Percentiles rank a stretch among this genome's conserved stretches.
Conservation (phyloP, 2,888 invertebrate species). For the Platypus cylindrus region DNA sequence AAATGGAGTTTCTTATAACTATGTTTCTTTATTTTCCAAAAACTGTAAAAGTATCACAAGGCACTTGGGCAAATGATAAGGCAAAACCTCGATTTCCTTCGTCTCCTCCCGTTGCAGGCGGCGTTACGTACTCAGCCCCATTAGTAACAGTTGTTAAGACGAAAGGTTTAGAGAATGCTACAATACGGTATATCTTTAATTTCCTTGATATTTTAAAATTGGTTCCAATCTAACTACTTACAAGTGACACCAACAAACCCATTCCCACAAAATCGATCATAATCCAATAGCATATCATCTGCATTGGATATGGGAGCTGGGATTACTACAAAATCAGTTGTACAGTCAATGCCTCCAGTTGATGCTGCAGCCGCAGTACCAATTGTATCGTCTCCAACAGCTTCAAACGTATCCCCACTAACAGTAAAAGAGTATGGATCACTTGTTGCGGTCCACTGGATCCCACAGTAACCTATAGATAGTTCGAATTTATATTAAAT, state of each 20-base stretch:
- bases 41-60: constrained; percentile 37
- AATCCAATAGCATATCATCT: constrained; percentile 34
- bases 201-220: neutral
- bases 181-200: constrained; percentile 18
- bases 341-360: constrained; percentile 47
- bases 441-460: constrained; percentile 46
- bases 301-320: constrained; percentile 45
- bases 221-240: constrained; percentile 30
- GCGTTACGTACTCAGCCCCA: constrained; percentile 47
- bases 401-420: constrained; percentile 49
- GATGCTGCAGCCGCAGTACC: constrained; percentile 41
- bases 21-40: constrained; percentile 6
- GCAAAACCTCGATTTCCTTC: constrained; percentile 65
- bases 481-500: neutral
- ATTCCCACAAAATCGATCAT: constrained; percentile 66
- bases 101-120: too few species aligned
- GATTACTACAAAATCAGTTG: constrained; percentile 62
- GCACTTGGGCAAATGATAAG: constrained; percentile 52
- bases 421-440: constrained; percentile 53
- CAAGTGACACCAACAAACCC: constrained; percentile 53
- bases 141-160: constrained; percentile 60
- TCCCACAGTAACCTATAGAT: constrained; percentile 49
- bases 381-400: constrained; percentile 44
- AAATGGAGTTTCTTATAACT: too few species aligned
- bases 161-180: constrained; percentile 56